phyloP scores from a whole-genome alignment of 1,140 invertebrate genomes.

The Papilio machaon region DNA sequence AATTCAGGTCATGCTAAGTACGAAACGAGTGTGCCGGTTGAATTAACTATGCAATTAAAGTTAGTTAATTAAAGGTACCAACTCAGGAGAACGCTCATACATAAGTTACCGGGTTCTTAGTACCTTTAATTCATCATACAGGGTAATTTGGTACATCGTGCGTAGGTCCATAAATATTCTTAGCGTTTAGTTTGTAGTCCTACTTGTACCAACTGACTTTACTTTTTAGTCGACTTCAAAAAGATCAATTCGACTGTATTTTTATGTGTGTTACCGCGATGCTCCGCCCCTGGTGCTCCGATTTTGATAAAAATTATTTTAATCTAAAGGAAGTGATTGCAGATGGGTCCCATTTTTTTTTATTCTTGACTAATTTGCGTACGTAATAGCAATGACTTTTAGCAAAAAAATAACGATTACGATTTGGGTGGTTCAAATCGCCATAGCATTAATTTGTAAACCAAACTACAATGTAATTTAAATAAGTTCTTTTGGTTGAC shows the following conservation, averaged over 20 bases:
- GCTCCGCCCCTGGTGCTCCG: too few species aligned
- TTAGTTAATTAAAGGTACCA: conserved; percentile 14
- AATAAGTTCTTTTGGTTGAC: neutral
- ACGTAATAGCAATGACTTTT: neutral
- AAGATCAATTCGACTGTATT: too few species aligned
- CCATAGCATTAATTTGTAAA: neutral
- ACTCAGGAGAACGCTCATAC: neutral
- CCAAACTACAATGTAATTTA: neutral
- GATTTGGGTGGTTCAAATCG: too few species aligned
- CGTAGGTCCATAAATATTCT: neutral
- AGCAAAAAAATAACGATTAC: neutral
- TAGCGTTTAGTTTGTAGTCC: too few species aligned
- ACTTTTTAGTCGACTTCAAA: too few species aligned
- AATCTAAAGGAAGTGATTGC: too few species aligned
- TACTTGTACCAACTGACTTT: too few species aligned
- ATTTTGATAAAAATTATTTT: too few species aligned
- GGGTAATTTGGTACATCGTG: neutral
- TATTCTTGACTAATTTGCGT: neutral
- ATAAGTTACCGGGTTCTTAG: neutral
- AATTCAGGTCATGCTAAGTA: conserved; percentile 14
- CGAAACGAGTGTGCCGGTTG: neutral
- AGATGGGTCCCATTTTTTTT: too few species aligned
- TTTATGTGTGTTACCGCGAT: too few species aligned
- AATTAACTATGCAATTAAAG: conserved; percentile 33
- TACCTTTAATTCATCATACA: neutral